Conservation (phyloP, 2,113 vertebrate genomes). For the Stigmatopora argus region DNA sequence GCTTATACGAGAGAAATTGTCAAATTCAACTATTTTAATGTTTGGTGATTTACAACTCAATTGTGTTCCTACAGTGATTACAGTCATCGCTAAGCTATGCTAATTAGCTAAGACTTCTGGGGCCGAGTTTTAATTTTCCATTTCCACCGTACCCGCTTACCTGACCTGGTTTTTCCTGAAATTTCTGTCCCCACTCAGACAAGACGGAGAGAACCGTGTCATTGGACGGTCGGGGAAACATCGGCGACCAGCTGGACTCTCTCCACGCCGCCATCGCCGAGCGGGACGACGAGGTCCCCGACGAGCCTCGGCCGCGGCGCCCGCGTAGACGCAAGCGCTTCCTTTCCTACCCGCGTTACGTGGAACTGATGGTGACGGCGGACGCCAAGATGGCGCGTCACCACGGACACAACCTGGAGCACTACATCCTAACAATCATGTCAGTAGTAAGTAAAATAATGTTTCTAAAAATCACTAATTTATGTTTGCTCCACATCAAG, state of each 20-base stretch:
- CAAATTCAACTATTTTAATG: too few relatives aligned
- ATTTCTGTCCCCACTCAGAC: slow-evolving; percentile 59
- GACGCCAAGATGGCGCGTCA: slow-evolving; percentile 88
- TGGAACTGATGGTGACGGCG: slow-evolving; percentile 95
- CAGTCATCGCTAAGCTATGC: too few relatives aligned
- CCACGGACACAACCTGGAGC: slow-evolving; percentile 86
- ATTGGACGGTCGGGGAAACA: slow-evolving; percentile 55
- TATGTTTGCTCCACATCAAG: too few relatives aligned
- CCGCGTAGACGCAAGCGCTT: slow-evolving; percentile 85
- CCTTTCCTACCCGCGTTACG: slow-evolving; percentile 93
- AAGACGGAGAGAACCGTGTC: slow-evolving; percentile 53
- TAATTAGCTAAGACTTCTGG: too few relatives aligned
- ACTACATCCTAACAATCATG: slow-evolving; percentile 94
- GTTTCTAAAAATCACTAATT: slow-evolving; percentile 44
- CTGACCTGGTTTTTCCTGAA: not conserved
- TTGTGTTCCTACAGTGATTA: too few relatives aligned
- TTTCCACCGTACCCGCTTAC: not conserved
- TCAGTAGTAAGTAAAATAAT: slow-evolving; percentile 92
- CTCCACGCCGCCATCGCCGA: slow-evolving; percentile 58
- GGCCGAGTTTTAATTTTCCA: not conserved
- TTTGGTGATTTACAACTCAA: too few relatives aligned
- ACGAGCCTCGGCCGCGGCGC: slow-evolving; percentile 27
- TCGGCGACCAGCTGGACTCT: slow-evolving; percentile 64
- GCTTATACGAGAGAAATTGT: too few relatives aligned
- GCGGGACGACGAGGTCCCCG: slow-evolving; percentile 50